Conservation (phyloP, 2,797 vertebrate genomes). For the Amblyopsis hoosieri region DNA sequence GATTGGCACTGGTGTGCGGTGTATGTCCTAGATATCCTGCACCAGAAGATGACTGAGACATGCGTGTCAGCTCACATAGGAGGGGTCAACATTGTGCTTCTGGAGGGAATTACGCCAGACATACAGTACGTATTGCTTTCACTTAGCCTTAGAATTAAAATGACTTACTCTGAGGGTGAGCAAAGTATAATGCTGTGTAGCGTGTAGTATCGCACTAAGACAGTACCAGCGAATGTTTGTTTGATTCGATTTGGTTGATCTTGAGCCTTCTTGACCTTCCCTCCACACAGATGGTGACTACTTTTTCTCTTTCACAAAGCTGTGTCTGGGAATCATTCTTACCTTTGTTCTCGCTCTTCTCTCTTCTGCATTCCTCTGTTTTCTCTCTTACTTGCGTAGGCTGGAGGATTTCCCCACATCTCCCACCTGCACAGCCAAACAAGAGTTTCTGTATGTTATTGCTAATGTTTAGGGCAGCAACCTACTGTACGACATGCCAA, state of each 20-base stretch:
- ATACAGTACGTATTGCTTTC: constrained; percentile 89
- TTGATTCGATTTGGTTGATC: too few relatives aligned
- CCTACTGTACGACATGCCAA: constrained; percentile 34
- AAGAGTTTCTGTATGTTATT: constrained; percentile 99
- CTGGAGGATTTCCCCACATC: constrained; percentile 99
- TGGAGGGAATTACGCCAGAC: constrained; percentile 96
- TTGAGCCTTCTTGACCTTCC: too few relatives aligned
- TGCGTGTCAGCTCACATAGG: constrained; percentile 97
- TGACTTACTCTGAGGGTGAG: too few relatives aligned
- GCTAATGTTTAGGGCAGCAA: constrained; percentile 64
- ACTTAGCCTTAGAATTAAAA: too few relatives aligned
- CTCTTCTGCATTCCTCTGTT: constrained; percentile 50
- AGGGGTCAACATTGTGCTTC: constrained; percentile 95
- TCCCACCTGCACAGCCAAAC: constrained; percentile 99
- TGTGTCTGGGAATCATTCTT: constrained; percentile 2
- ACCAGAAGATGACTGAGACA: constrained; percentile 98
- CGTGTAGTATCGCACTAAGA: too few relatives aligned
- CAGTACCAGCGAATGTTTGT: too few relatives aligned
- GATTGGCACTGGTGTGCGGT: background rate
- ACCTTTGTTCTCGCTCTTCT: constrained; percentile 50
- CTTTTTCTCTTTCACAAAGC: too few relatives aligned
- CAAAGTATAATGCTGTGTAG: too few relatives aligned
- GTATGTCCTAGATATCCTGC: constrained; percentile 86
- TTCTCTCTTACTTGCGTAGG: constrained; percentile 83
- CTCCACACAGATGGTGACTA: too few relatives aligned